These are phyloP conservation scores for Copidosoma aretas DNA, from an alignment of 2,888 invertebrate species.

Conservation along the genomic window DNA sequence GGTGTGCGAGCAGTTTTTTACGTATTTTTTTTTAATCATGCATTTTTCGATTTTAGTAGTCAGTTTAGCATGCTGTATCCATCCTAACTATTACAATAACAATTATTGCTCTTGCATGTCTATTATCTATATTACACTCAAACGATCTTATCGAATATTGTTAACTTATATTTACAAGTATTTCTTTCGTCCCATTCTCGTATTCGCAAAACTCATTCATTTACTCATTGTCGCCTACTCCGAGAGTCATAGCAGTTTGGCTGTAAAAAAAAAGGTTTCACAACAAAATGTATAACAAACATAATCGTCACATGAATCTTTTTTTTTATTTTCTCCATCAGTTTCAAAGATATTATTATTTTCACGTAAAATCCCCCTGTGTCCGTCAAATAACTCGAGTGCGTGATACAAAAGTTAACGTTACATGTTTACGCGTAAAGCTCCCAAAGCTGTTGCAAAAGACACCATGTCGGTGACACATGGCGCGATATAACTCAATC, in stretches of 20 bases:
- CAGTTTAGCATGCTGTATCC: constrained; percentile 31
- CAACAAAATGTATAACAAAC: too few species aligned
- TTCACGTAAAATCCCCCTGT: background rate
- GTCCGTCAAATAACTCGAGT: background rate
- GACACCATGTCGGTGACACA: background rate
- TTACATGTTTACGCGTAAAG: too few species aligned
- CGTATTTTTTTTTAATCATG: constrained; percentile 27
- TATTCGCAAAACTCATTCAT: too few species aligned
- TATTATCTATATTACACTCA: constrained; percentile 18
- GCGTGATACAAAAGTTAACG: background rate
- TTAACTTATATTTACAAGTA: background rate
- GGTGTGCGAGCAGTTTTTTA: constrained; percentile 57
- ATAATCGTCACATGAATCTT: too few species aligned
- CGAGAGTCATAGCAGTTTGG: too few species aligned
- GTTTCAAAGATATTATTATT: too few species aligned
- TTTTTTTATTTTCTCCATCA: too few species aligned
- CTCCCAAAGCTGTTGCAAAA: background rate
- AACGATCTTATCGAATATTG: background rate
- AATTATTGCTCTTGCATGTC: background rate
- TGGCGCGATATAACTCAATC: background rate
- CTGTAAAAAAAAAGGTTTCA: too few species aligned
- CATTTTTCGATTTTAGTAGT: constrained; percentile 29
- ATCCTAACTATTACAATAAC: constrained; percentile 30
- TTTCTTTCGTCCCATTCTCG: background rate
- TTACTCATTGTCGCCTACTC: too few species aligned